Evolutionary conservation across 2,888 invertebrate genomes (phyloP).

Genomic region (Chrysina gloriosa): DNA sequence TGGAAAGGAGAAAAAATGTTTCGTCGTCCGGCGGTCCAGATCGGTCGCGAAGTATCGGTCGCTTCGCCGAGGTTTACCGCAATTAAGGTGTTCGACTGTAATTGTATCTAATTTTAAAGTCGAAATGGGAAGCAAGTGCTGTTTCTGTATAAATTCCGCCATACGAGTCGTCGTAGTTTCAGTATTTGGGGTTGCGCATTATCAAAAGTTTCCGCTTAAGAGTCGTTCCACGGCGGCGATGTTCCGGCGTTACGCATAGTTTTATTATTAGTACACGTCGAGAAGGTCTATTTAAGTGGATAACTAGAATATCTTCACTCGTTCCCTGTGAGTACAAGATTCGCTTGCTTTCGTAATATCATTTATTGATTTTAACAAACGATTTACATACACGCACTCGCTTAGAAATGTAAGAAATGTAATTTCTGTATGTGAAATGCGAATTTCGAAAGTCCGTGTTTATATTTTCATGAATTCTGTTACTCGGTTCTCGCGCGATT

Average conservation of each 20-base stretch:
- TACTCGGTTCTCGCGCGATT: too few species aligned
- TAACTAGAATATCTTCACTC: conserved; percentile 1
- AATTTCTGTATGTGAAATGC: too few species aligned
- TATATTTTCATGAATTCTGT: too few species aligned
- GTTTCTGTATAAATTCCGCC: conserved; percentile 34
- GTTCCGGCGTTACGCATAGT: conserved; percentile 30
- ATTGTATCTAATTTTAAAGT: conserved; percentile 39
- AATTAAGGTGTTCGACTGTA: conserved; percentile 33
- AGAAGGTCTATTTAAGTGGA: conserved; percentile 28
- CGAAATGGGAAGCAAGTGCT: conserved; percentile 32
- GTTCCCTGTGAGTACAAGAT: conserved; percentile 26
- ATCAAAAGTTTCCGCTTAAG: conserved; percentile 41
- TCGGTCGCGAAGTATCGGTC: not conserved
- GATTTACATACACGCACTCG: not conserved
- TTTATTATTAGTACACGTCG: conserved; percentile 39
- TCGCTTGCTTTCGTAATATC: not conserved
- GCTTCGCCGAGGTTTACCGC: conserved; percentile 12
- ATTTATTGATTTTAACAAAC: not conserved
- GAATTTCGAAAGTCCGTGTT: too few species aligned
- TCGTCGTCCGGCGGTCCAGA: conserved; percentile 9
- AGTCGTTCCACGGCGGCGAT: conserved; percentile 21
- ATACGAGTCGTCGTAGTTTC: conserved; percentile 28
- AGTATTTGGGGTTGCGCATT: conserved; percentile 41
- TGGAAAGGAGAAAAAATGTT: conserved; percentile 28
- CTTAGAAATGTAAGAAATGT: too few species aligned